Base-by-base conservation (phyloP, 2,797 vertebrate genomes). In the Malacoctenus gilli region DNA sequence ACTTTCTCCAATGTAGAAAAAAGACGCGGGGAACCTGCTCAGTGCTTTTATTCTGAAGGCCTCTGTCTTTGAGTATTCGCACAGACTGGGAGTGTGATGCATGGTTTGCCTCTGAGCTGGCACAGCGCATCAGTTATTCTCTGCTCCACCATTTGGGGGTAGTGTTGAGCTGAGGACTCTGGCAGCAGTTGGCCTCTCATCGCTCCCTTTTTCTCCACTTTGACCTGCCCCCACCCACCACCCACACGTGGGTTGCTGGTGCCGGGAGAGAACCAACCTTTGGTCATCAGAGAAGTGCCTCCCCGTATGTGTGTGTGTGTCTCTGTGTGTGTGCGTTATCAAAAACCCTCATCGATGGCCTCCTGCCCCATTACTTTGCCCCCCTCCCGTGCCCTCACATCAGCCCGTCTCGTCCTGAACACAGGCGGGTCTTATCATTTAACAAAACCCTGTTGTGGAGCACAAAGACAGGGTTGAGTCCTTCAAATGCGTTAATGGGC, bases 121-220 rank as follows among this genome's bases (percentile, higher is more conserved):
- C 31, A 6, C 25, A 28, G 25, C 25, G 25, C 1, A 9, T 12
- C 37, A 20, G 54, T 61, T 20, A 30, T 18, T 7, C 65, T 51
- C 25, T 72, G 75, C 83, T 82, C 75, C 37, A 12, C 85, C 89
- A 86, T 82, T 52, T 74, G 88, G 70, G 80, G 82, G 16, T 85
- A 89, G 65, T 89, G 70, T 89, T 89, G 86, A 78, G 77, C 84
- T 86, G 46, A 61, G 77, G 43, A 68, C 68, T 58, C 52, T 47
- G 34, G 12, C 15, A 1, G 7, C 57, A 39, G 15, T 43, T 4
- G 20, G 32, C 34, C 30, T 38, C 53, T 30, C 59, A 4, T 7
- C 40, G 7, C 46, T 41, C 4, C 0, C 0, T 20, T 31, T 63
- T 32, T 15, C 36, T 50, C 41, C 46, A 34, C 32, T 23, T 40